A percentile compares a stretch with the other conserved stretches of the same genome.
Conservation (phyloP, 2,888 invertebrate genomes). For the Ceraclea dissimilis region DNA sequence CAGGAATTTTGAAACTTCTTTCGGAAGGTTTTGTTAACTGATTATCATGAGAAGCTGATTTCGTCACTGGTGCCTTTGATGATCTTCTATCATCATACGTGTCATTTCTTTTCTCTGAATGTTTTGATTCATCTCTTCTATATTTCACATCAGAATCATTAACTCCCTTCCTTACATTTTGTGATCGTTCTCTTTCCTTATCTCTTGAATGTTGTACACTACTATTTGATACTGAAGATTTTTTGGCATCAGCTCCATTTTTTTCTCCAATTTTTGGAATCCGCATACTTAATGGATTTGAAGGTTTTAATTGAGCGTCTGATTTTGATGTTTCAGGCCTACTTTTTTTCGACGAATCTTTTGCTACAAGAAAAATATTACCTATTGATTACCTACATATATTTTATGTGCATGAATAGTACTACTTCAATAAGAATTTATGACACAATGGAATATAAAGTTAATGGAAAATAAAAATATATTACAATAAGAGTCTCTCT, state of each 20-base stretch:
- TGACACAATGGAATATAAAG: no score
- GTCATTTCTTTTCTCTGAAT: constrained; percentile 1
- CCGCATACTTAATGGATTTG: constrained; percentile 30
- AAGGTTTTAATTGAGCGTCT: constrained; percentile 28
- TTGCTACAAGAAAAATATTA: constrained; percentile 29
- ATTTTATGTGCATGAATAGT: no score
- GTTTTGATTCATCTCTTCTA: background rate
- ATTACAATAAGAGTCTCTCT: constrained; percentile 9
- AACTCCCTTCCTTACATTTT: background rate
- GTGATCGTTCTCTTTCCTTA: constrained; percentile 5
- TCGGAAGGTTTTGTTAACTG: no score
- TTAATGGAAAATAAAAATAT: background rate
- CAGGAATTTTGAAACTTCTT: no score
- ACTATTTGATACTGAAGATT: constrained; percentile 26
- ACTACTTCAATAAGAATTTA: no score
- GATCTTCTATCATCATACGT: background rate
- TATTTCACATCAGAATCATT: background rate
- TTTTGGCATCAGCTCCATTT: constrained; percentile 30
- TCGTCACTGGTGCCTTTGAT: background rate
- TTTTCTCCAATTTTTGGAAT: constrained; percentile 49
- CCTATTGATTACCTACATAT: no score
- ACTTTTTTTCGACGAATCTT: constrained; percentile 36
- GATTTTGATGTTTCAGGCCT: constrained; percentile 33
- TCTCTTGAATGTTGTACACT: background rate
- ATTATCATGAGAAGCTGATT: no score